Conservation (phyloP, 2,113 vertebrate genomes). For the Equus przewalskii region DNA sequence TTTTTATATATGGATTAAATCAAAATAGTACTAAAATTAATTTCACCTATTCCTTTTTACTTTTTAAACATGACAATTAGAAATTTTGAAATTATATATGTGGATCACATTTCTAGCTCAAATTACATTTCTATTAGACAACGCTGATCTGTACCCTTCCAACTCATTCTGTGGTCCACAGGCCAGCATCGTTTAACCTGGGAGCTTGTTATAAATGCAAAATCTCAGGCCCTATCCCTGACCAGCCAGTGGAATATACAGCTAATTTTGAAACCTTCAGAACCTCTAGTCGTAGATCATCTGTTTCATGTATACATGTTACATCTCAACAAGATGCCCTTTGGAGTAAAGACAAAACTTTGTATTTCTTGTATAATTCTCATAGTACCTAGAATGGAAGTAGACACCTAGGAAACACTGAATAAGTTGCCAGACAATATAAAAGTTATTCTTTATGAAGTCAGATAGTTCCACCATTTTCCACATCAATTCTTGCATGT, state of each 20-base stretch:
- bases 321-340: not conserved
- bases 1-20: not conserved
- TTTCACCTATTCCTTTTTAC: not conserved
- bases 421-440: slow-evolving; percentile 5
- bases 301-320: not conserved
- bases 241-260: not conserved
- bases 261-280: not conserved
- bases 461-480: not conserved
- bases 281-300: not conserved
- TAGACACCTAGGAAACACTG: not conserved
- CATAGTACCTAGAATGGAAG: not conserved
- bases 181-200: not conserved
- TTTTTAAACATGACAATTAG: not conserved
- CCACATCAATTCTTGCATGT: not conserved
- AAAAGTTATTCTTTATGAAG: not conserved
- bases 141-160: not conserved
- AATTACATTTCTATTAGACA: not conserved
- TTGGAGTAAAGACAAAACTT: not conserved
- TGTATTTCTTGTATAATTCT: not conserved
- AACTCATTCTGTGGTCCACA: not conserved
- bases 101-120: not conserved
- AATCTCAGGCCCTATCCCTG: not conserved
- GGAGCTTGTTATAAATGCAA: not conserved
- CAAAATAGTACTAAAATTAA: not conserved
- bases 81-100: not conserved